Evolutionary conservation across 2,888 invertebrate genomes (phyloP).

Genomic region (Euphydryas editha): DNA sequence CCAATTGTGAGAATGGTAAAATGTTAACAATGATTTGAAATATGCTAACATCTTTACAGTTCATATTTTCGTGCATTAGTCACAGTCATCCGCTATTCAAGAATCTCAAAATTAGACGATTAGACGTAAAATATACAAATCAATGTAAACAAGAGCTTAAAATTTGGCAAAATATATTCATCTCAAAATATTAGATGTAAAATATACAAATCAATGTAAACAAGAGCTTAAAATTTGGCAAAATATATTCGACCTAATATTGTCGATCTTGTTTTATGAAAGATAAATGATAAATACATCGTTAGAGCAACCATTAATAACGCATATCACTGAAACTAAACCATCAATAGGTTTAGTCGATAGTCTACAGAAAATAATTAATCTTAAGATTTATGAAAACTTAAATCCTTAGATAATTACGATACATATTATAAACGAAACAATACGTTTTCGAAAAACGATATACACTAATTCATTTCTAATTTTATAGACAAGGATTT

Average conservation of each 20-base stretch:
- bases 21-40: constrained; percentile 20
- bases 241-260: too few species aligned
- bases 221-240: background rate
- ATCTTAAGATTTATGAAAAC: constrained; percentile 70
- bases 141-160: background rate
- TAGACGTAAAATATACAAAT: background rate
- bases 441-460: too few species aligned
- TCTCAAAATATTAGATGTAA: background rate
- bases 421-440: background rate
- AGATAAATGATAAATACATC: constrained; percentile 51
- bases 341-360: constrained; percentile 73
- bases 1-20: constrained; percentile 3
- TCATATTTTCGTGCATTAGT: constrained; percentile 70
- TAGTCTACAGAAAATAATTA: constrained; percentile 66
- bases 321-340: constrained; percentile 60
- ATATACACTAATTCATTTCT: too few species aligned
- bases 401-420: constrained; percentile 62
- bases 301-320: constrained; percentile 56
- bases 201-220: background rate
- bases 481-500: background rate
- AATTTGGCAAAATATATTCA: background rate
- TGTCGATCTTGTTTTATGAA: background rate
- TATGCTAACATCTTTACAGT: constrained; percentile 56
- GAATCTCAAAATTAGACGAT: constrained; percentile 48
- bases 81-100: constrained; percentile 57